Conservation (phyloP, 2,888 invertebrate species). For the Cheilosia urbana region DNA sequence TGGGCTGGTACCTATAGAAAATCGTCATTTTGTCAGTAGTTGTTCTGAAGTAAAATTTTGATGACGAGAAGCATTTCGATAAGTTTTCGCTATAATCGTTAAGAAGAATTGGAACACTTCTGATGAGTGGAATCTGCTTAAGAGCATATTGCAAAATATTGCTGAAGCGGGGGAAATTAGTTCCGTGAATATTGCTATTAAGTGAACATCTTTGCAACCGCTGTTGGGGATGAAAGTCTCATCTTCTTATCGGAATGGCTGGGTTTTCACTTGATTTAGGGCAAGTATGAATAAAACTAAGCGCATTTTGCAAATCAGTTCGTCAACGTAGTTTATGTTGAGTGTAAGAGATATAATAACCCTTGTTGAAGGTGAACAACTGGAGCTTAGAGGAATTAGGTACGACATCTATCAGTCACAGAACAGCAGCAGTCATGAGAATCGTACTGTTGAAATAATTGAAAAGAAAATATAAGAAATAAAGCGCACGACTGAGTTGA, state of each 20-base stretch:
- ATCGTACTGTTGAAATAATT: too few species aligned
- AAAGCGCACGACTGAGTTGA: too few species aligned
- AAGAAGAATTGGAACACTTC: slow-evolving; percentile 44
- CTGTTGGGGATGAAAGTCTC: not conserved
- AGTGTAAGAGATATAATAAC: too few species aligned
- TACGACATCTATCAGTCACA: too few species aligned
- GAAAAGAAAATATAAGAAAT: too few species aligned
- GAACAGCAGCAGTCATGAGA: too few species aligned
- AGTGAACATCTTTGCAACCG: slow-evolving; percentile 22
- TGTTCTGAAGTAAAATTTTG: slow-evolving; percentile 46
- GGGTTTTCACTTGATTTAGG: not conserved
- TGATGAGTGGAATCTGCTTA: slow-evolving; percentile 24
- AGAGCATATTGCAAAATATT: slow-evolving; percentile 60
- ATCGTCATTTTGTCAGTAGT: slow-evolving; percentile 25
- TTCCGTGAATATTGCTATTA: slow-evolving; percentile 40
- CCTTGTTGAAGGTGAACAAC: too few species aligned
- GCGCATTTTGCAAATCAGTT: too few species aligned
- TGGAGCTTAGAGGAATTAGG: too few species aligned
- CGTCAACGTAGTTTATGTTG: too few species aligned
- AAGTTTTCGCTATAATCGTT: slow-evolving; percentile 65
- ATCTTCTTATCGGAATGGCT: not conserved
- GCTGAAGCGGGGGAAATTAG: slow-evolving; percentile 29
- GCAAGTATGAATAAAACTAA: not conserved
- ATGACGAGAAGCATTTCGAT: slow-evolving; percentile 60
- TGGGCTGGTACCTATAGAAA: not conserved